Evolutionary conservation across 2,888 invertebrate genomes (phyloP).

Genomic region (Habroteleia sp.): DNA sequence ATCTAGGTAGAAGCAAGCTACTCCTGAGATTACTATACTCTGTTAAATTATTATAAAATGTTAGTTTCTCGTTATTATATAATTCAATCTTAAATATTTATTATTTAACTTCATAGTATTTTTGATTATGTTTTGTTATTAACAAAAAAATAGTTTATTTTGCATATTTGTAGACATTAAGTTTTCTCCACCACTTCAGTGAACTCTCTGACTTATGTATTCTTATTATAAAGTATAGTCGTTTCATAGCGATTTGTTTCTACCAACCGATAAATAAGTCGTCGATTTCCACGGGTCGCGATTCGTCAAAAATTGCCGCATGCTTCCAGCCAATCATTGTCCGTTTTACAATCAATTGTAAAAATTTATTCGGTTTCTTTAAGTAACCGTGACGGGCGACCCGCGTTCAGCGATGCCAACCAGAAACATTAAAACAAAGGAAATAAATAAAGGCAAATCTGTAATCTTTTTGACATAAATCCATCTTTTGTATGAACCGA

Average conservation of each 20-base stretch:
- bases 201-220: no score
- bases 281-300: slow-evolving; percentile 23
- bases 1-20: background rate
- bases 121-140: no score
- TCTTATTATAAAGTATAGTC: no score
- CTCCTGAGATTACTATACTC: no score
- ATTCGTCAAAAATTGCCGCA: slow-evolving; percentile 30
- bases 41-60: no score
- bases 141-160: no score
- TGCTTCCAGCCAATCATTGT: slow-evolving; percentile 16
- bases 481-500: slow-evolving; percentile 25
- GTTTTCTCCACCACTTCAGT: no score
- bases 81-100: no score
- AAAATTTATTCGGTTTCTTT: background rate
- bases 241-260: no score
- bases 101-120: no score
- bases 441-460: background rate
- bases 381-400: slow-evolving; percentile 1
- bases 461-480: slow-evolving; percentile 12
- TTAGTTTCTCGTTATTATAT: no score
- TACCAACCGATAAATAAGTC: slow-evolving; percentile 18
- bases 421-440: background rate
- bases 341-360: slow-evolving; percentile 3
- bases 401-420: slow-evolving; percentile 14
- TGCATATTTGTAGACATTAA: no score